Conservation (phyloP, 2,888 invertebrate species). For the Scrobipalpa costella region DNA sequence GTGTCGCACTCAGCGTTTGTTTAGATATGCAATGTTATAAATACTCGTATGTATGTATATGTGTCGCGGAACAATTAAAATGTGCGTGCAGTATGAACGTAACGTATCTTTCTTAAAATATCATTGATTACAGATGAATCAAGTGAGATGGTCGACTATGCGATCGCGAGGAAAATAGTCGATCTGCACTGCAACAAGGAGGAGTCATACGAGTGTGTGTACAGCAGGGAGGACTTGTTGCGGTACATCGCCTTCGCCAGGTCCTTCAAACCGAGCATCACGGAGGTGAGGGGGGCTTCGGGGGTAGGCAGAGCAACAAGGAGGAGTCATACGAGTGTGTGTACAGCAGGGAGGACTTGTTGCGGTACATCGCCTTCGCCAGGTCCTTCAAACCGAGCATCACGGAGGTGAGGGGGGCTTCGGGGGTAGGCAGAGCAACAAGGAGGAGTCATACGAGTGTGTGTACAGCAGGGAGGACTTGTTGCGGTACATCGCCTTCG, state of each 20-base stretch:
- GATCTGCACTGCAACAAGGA: constrained; percentile 95
- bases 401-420: constrained; percentile 85
- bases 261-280: constrained; percentile 95
- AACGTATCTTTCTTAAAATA: too few species aligned
- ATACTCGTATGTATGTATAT: too few species aligned
- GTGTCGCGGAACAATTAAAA: too few species aligned
- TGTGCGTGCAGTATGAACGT: too few species aligned
- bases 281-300: constrained; percentile 85
- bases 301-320: constrained; percentile 94
- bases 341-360: constrained; percentile 93
- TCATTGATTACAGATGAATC: constrained; percentile 91
- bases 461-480: constrained; percentile 95
- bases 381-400: constrained; percentile 96
- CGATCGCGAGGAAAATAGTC: constrained; percentile 97
- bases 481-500: constrained; percentile 97
- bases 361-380: constrained; percentile 98
- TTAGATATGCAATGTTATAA: too few species aligned
- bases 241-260: constrained; percentile 98
- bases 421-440: constrained; percentile 94
- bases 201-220: constrained; percentile 89
- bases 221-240: constrained; percentile 93
- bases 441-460: constrained; percentile 88
- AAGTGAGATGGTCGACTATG: constrained; percentile 93
- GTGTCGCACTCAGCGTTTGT: too few species aligned
- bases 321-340: constrained; percentile 89